A percentile compares a stretch with the other conserved stretches of the same genome.
These are phyloP conservation scores for Neotoma lepida DNA, from an alignment of 2,113 vertebrate genomes.

Conservation along the genomic window DNA sequence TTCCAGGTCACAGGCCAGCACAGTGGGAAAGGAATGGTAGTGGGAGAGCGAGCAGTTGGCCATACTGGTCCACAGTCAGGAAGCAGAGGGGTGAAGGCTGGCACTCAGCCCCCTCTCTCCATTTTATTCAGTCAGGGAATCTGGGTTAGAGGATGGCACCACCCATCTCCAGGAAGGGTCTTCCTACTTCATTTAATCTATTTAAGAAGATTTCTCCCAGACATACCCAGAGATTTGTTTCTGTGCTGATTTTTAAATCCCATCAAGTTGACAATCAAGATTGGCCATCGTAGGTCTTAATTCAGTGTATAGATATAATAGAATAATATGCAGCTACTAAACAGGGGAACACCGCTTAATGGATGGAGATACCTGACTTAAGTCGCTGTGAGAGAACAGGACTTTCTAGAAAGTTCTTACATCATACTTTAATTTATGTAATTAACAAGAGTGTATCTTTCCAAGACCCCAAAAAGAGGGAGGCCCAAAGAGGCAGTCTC, in stretches of 20 bases:
- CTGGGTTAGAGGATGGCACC: no score
- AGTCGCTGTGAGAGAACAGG: neutral
- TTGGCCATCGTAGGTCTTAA: neutral
- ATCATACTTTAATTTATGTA: neutral
- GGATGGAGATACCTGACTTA: rapidly evolving
- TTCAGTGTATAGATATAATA: neutral
- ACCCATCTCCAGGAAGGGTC: neutral
- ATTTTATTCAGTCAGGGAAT: neutral
- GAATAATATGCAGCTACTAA: neutral
- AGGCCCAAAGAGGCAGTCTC: neutral
- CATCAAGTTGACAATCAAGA: neutral
- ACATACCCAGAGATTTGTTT: neutral
- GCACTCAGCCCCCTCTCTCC: neutral
- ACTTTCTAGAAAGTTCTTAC: neutral
- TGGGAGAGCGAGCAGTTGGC: neutral
- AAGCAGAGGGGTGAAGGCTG: no score
- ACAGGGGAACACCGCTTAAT: neutral
- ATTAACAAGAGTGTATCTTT: neutral
- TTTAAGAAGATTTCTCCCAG: neutral
- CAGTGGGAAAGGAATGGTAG: no score
- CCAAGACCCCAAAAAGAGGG: neutral
- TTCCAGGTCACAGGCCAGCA: neutral
- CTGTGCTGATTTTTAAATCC: neutral
- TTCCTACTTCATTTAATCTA: no score
- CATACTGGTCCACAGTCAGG: neutral